These are phyloP conservation scores for Pyrgilauda ruficollis DNA, from an alignment of 2,113 vertebrate genomes.

Conservation along the genomic window DNA sequence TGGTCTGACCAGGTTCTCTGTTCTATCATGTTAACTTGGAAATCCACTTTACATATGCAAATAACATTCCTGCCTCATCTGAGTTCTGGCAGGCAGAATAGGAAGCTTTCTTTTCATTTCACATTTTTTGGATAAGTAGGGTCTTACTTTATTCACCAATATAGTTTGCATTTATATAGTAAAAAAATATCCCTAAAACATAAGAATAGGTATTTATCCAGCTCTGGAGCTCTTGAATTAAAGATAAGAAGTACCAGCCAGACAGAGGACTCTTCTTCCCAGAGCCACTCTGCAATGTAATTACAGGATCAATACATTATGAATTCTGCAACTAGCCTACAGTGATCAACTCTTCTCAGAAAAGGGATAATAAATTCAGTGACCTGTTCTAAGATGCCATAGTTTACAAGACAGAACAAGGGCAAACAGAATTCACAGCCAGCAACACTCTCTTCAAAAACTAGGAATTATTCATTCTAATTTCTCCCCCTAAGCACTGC, in stretches of 20 bases:
- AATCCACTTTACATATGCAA: background rate
- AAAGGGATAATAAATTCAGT: slow-evolving; percentile 16
- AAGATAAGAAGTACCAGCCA: slow-evolving; percentile 4
- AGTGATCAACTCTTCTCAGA: slow-evolving; percentile 18
- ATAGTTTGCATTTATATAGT: background rate
- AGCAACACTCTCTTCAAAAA: slow-evolving; percentile 9
- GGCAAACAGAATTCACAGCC: slow-evolving; percentile 6
- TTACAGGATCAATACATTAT: slow-evolving; percentile 31
- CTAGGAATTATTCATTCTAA: slow-evolving; percentile 2
- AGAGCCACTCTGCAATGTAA: background rate
- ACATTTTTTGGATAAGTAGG: background rate
- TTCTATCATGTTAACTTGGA: background rate
- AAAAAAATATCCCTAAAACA: background rate
- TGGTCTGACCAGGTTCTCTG: background rate
- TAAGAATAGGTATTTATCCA: background rate
- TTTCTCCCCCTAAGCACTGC: slow-evolving; percentile 13
- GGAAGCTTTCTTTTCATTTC: background rate
- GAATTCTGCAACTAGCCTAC: slow-evolving; percentile 6
- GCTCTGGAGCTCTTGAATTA: background rate
- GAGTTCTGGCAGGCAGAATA: background rate
- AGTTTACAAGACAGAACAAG: slow-evolving; percentile 28
- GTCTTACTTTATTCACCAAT: background rate
- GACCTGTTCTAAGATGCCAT: background rate
- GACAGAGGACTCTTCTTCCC: background rate
- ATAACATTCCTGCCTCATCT: background rate